These are phyloP conservation scores for Tipula unca DNA, from an alignment of 2,888 invertebrate species.

Conservation along the genomic window DNA sequence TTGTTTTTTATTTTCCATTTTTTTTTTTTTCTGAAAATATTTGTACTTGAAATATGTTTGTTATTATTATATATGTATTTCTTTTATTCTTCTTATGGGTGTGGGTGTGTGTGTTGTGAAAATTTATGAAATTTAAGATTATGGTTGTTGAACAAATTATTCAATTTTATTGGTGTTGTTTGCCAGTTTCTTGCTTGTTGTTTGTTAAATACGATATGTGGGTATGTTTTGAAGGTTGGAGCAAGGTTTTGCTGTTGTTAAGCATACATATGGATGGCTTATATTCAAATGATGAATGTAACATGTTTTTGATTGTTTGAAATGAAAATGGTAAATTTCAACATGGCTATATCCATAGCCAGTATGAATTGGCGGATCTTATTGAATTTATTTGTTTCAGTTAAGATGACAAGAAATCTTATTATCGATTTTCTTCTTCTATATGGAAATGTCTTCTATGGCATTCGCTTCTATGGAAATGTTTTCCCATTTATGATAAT, in stretches of 20 bases:
- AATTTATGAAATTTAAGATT: neutral
- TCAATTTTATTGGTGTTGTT: neutral
- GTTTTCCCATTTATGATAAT: no score
- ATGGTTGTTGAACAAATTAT: neutral
- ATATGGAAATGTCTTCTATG: no score
- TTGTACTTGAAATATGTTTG: neutral
- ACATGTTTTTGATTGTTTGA: no score
- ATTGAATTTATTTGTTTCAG: no score
- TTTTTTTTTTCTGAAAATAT: neutral
- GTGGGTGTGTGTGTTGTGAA: neutral
- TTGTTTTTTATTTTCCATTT: neutral
- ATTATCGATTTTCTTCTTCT: no score
- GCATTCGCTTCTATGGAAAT: no score
- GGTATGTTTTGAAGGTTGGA: neutral
- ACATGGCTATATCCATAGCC: no score
- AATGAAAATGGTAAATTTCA: no score
- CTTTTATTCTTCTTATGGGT: neutral
- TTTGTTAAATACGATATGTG: neutral
- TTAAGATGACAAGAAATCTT: no score
- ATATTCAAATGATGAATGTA: no score
- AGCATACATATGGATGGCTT: neutral
- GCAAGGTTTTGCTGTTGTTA: neutral
- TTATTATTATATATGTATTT: neutral
- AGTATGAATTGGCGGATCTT: no score
- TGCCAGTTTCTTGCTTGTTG: neutral